These are phyloP conservation scores for Ichneumoninae sp. DNA, from an alignment of 2,888 invertebrate species.

Conservation along the genomic window DNA sequence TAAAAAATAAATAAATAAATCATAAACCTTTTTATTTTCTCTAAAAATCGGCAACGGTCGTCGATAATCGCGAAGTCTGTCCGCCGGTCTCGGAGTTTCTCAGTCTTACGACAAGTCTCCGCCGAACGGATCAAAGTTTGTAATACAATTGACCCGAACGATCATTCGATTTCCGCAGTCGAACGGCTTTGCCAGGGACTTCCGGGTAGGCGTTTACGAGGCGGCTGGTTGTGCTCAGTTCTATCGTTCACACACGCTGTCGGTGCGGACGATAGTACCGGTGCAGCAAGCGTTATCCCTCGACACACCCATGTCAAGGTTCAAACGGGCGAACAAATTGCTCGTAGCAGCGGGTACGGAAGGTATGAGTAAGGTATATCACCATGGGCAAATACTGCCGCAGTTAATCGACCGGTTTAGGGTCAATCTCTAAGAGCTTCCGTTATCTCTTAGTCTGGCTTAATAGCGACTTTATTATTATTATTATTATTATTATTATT, in stretches of 20 bases:
- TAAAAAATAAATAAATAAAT: neutral
- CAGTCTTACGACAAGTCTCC: neutral
- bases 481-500: neutral
- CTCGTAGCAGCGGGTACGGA: constrained; percentile 67
- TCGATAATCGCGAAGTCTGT: neutral
- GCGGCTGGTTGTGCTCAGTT: constrained; percentile 33
- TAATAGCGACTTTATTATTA: neutral
- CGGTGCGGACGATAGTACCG: constrained; percentile 28
- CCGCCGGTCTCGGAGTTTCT: neutral
- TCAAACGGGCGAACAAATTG: constrained; percentile 77
- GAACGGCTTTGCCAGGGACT: constrained; percentile 74
- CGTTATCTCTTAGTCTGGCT: constrained; percentile 50
- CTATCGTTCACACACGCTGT: constrained; percentile 58
- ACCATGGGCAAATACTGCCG: constrained; percentile 73
- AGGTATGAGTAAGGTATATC: constrained; percentile 61
- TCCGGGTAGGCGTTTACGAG: constrained; percentile 74
- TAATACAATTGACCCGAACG: constrained; percentile 69
- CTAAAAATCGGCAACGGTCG: neutral
- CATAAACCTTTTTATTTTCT: neutral
- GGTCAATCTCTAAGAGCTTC: constrained; percentile 67
- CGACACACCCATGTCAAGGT: constrained; percentile 78
- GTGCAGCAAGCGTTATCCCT: constrained; percentile 66
- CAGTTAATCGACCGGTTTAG: constrained; percentile 75
- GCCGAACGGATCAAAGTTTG: constrained; percentile 57
- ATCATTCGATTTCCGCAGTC: constrained; percentile 72